Conservation (phyloP, 2,888 invertebrate species). For the Amphipyra berbera region DNA sequence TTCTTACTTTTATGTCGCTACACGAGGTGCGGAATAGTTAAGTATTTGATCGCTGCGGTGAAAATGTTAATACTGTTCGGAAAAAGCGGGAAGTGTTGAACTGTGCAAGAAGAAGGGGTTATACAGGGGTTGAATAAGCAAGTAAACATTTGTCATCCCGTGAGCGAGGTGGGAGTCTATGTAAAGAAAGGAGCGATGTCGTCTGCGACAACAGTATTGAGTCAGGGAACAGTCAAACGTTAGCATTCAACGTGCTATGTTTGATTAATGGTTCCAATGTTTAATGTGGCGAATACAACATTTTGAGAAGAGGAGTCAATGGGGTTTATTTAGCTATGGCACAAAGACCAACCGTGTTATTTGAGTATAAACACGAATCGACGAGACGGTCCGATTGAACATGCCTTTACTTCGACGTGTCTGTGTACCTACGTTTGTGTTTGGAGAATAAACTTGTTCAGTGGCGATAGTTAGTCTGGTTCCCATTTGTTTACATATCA, state of each 20-base stretch:
- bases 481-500: constrained; percentile 79
- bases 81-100: constrained; percentile 64
- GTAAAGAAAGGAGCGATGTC: constrained; percentile 63
- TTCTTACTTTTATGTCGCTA: constrained; percentile 75
- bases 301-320: constrained; percentile 43
- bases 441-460: constrained; percentile 83
- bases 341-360: constrained; percentile 40
- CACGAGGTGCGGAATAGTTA: constrained; percentile 62
- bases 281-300: constrained; percentile 50
- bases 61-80: constrained; percentile 59
- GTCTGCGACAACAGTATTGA: constrained; percentile 51
- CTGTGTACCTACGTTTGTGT: constrained; percentile 61
- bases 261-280: constrained; percentile 56
- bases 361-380: constrained; percentile 45
- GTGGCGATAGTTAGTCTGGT: constrained; percentile 73
- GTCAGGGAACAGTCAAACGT: constrained; percentile 54
- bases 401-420: constrained; percentile 34
- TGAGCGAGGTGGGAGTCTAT: constrained; percentile 68
- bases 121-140: constrained; percentile 70
- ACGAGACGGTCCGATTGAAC: constrained; percentile 46
- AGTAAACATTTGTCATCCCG: constrained; percentile 83
- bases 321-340: constrained; percentile 40
- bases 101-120: constrained; percentile 68
- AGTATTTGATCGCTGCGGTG: constrained; percentile 65
- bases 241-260: constrained; percentile 42